A percentile compares a stretch with the other conserved stretches of the same genome.
Conservation (phyloP, 2,113 vertebrate genomes). For the Microcebus ravelobensis region DNA sequence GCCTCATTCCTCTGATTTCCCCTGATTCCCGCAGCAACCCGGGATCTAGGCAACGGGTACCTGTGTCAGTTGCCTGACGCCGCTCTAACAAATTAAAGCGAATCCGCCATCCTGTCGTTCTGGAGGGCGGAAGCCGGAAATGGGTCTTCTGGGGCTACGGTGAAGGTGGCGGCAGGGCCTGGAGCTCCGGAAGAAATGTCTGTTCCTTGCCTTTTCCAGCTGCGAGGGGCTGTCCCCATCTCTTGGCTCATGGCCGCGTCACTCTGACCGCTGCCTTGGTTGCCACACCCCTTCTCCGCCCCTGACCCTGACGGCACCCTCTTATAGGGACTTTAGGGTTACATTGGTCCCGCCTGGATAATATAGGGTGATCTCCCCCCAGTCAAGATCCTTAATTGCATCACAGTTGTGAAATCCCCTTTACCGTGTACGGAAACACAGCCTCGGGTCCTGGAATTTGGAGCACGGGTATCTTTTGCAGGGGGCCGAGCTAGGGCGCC, state of each 20-base stretch:
- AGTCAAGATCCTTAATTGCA: not conserved
- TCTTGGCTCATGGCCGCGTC: accelerated
- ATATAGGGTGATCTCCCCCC: too few species aligned
- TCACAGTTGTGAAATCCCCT: not conserved
- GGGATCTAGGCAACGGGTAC: accelerated
- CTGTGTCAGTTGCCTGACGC: accelerated
- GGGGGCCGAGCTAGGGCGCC: accelerated
- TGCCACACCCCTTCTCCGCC: accelerated
- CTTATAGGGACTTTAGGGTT: accelerated
- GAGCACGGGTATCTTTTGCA: accelerated
- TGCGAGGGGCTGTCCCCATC: accelerated
- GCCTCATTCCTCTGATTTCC: too few species aligned
- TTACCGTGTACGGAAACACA: accelerated
- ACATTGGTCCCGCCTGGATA: accelerated
- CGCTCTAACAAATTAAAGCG: accelerated
- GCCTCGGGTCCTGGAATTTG: accelerated
- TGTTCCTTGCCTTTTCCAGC: too few species aligned
- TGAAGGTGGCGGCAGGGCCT: not conserved
- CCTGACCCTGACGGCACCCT: not conserved
- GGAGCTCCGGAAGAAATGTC: not conserved
- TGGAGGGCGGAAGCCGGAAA: not conserved
- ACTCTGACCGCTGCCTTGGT: too few species aligned
- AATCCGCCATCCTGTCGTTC: accelerated
- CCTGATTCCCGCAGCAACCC: not conserved
- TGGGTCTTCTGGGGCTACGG: too few species aligned